Conservation (phyloP, 2,888 invertebrate genomes). For the Sycophila texana region DNA sequence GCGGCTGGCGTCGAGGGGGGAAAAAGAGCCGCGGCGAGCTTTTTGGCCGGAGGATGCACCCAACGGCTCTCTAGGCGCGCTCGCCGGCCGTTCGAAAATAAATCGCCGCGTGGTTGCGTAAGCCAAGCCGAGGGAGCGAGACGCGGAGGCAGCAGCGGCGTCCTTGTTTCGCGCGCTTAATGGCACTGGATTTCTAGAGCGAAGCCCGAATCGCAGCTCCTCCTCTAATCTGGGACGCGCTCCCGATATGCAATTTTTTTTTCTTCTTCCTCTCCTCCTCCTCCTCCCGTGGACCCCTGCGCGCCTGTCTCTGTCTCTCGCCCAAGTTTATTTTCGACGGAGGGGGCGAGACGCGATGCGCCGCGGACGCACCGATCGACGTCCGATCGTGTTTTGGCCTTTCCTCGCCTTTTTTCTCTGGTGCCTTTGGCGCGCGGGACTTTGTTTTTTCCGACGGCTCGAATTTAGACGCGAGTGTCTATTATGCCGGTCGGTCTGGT, state of each 20-base stretch:
- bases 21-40: background rate
- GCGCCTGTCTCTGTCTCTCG: background rate
- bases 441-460: no score
- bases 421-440: no score
- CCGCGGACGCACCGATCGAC: conserved; percentile 7
- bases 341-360: background rate
- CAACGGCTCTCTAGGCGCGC: background rate
- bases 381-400: conserved; percentile 2
- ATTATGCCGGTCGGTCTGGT: no score
- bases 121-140: conserved; percentile 20
- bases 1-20: background rate
- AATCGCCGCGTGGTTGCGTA: conserved; percentile 49
- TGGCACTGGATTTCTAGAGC: conserved; percentile 63
- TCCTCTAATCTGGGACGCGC: conserved; percentile 52
- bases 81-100: conserved; percentile 56
- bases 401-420: no score
- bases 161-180: conserved; percentile 59
- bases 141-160: conserved; percentile 16
- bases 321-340: conserved; percentile 41
- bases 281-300: background rate
- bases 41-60: background rate
- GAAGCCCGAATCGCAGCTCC: conserved; percentile 38
- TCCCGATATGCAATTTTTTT: conserved; percentile 52
- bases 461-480: no score
- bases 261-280: no score